Percentiles rank a stretch among this genome's conserved stretches.
phyloP scores from a whole-genome alignment of 2,888 invertebrate genomes.

The Lasioglossum leucozonium region DNA sequence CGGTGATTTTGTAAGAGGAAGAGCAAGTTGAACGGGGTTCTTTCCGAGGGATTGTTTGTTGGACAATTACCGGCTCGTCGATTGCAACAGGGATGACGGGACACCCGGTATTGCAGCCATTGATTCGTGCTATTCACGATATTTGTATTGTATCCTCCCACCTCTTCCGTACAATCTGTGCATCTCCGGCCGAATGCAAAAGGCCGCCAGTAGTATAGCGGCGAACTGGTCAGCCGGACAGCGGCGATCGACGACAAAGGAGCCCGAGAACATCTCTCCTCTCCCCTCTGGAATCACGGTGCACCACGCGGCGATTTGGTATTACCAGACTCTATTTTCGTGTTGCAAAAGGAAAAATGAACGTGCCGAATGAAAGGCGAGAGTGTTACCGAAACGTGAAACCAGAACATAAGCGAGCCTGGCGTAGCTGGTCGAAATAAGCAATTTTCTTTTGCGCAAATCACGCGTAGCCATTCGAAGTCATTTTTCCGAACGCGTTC shows the following conservation, averaged over 20 bases:
- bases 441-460: background rate
- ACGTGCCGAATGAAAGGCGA: background rate
- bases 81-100: background rate
- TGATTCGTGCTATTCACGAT: slow-evolving; percentile 11
- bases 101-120: background rate
- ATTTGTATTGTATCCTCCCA: slow-evolving; percentile 4
- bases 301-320: slow-evolving; percentile 8
- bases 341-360: background rate
- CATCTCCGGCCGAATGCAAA: slow-evolving; percentile 7
- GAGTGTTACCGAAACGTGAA: background rate
- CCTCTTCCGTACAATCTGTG: slow-evolving; percentile 17
- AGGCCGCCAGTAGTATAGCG: slow-evolving; percentile 33
- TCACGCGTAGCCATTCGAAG: background rate
- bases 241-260: slow-evolving; percentile 10
- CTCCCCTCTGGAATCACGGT: background rate
- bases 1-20: background rate
- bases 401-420: background rate
- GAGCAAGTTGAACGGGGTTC: background rate
- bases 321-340: slow-evolving; percentile 15
- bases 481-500: background rate
- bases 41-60: background rate
- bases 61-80: background rate
- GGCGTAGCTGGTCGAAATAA: background rate
- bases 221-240: slow-evolving; percentile 29
- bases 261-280: background rate